phyloP scores from a whole-genome alignment of 2,797 vertebrate genomes.

The Nyctibius grandis region DNA sequence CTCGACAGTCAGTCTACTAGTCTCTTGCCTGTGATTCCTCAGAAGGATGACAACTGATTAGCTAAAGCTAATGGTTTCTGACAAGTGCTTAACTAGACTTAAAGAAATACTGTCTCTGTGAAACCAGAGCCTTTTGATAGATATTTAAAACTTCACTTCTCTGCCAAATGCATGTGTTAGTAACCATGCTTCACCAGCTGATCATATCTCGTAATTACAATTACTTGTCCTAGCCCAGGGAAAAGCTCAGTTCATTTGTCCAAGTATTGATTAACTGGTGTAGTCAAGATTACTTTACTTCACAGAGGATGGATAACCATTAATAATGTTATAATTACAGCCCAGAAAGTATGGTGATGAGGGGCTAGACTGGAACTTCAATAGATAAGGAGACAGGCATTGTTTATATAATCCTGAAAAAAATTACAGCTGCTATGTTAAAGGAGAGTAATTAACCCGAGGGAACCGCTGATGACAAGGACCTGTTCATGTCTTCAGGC shows the following conservation, averaged over 20 bases:
- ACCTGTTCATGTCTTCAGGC: neutral
- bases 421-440: neutral
- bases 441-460: neutral
- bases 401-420: neutral
- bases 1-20: neutral
- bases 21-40: neutral
- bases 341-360: neutral
- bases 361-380: neutral
- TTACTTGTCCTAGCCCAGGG: constrained; percentile 16
- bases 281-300: constrained; percentile 53
- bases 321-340: constrained; percentile 37
- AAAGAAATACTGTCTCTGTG: constrained; percentile 15
- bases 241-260: constrained; percentile 32
- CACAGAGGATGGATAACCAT: neutral
- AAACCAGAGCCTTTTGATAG: neutral
- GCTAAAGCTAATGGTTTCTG: constrained; percentile 30
- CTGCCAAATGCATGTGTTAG: neutral
- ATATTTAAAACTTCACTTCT: neutral
- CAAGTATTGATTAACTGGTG: constrained; percentile 58
- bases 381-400: neutral
- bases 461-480: neutral
- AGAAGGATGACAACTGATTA: constrained; percentile 13
- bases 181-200: constrained; percentile 17
- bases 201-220: constrained; percentile 47
- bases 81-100: neutral